phyloP scores from a whole-genome alignment of 2,797 vertebrate species.

The Bovichtus variegatus region DNA sequence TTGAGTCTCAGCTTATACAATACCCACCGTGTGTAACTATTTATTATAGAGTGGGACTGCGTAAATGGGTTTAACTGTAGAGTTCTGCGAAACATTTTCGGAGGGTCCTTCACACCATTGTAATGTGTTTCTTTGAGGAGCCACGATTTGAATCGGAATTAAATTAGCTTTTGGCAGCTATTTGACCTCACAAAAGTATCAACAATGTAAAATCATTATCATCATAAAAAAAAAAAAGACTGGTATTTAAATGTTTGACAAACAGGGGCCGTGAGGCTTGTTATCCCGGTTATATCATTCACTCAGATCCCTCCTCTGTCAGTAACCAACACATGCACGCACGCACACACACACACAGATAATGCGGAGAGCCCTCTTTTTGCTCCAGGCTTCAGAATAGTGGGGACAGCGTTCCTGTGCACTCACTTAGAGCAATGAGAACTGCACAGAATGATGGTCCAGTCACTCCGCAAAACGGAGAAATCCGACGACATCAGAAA shows the following conservation, averaged over 20 bases:
- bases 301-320: conserved; percentile 24
- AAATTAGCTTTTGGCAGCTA: neutral
- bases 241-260: neutral
- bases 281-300: conserved; percentile 56
- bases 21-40: neutral
- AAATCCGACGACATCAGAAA: neutral
- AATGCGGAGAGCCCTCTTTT: neutral
- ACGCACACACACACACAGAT: too few relatives aligned
- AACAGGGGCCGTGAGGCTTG: conserved; percentile 13
- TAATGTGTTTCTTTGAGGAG: neutral
- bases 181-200: neutral
- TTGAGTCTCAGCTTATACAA: neutral
- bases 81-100: neutral
- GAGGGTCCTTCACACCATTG: neutral
- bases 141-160: neutral
- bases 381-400: conserved; percentile 23
- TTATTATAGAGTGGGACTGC: neutral
- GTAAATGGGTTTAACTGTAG: neutral
- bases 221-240: too few relatives aligned
- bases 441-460: conserved; percentile 11
- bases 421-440: conserved; percentile 39
- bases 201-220: neutral
- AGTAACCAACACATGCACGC: neutral
- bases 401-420: neutral
- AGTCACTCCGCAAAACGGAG: neutral